Conservation (phyloP, 2,113 vertebrate genomes). For the Brachyhypopomus gauderio region DNA sequence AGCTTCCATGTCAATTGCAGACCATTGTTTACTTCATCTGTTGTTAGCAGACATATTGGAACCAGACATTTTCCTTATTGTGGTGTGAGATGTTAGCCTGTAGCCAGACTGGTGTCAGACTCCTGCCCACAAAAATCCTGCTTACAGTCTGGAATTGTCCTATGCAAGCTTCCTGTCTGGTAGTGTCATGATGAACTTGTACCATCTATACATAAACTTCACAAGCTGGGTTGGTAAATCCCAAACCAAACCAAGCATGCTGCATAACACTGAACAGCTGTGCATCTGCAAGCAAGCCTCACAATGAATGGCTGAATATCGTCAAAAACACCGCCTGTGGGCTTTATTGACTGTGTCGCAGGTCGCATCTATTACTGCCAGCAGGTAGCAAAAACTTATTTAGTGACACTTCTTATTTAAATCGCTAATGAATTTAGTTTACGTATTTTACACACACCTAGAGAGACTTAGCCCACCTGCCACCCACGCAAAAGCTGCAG, state of each 20-base stretch:
- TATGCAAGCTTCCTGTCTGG: background rate
- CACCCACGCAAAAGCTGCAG: conserved; percentile 34
- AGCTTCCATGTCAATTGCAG: conserved; percentile 7
- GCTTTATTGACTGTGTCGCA: background rate
- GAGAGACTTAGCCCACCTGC: conserved; percentile 29
- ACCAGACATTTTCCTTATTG: conserved; percentile 34
- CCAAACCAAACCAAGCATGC: too few species aligned
- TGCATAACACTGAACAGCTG: too few species aligned
- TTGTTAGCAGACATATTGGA: conserved; percentile 12
- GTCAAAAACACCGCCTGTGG: background rate
- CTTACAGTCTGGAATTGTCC: background rate
- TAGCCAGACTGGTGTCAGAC: conserved; percentile 19
- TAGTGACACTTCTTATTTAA: conserved; percentile 11
- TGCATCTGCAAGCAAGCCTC: too few species aligned
- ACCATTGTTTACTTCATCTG: conserved; percentile 2
- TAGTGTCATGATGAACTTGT: background rate
- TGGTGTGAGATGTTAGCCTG: conserved; percentile 16
- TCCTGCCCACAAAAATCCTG: conserved; percentile 1
- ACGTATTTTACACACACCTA: background rate
- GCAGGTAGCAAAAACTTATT: background rate
- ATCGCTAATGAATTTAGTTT: conserved; percentile 1
- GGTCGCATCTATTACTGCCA: background rate
- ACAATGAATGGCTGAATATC: background rate
- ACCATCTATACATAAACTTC: background rate
- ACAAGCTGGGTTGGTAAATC: background rate